phyloP scores from a whole-genome alignment of 2,797 vertebrate species.

The Thamnophis elegans region DNA sequence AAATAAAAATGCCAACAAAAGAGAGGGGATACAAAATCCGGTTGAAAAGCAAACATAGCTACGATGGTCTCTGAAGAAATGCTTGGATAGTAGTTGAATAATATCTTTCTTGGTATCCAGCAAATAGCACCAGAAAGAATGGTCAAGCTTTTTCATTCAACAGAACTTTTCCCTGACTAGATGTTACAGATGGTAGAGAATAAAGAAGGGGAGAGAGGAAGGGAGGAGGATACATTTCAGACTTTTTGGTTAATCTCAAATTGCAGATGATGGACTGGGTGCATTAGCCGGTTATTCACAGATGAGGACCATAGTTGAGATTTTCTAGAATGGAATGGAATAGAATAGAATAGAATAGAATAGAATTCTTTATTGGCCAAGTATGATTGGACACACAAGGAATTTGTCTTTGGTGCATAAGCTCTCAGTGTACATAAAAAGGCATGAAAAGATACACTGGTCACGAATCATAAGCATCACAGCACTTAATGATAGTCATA shows the following conservation, averaged over 20 bases:
- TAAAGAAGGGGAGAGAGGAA: not conserved
- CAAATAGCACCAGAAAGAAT: not conserved
- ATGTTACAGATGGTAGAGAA: not conserved
- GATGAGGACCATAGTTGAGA: not conserved
- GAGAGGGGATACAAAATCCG: not conserved
- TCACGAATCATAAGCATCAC: too few relatives aligned
- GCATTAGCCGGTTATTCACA: not conserved
- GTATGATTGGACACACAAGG: too few relatives aligned
- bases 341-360: too few relatives aligned
- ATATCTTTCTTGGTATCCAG: not conserved
- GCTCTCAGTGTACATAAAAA: too few relatives aligned
- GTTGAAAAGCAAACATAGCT: not conserved
- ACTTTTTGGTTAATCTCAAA: not conserved
- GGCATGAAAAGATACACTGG: too few relatives aligned
- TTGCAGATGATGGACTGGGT: not conserved
- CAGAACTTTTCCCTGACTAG: not conserved
- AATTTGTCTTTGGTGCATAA: too few relatives aligned
- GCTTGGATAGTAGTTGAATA: not conserved
- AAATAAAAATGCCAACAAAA: not conserved
- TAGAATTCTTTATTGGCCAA: too few relatives aligned
- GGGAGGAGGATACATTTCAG: not conserved
- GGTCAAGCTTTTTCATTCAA: not conserved
- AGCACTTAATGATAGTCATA: too few relatives aligned
- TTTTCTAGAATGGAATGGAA: not conserved
- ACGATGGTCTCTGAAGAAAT: not conserved